These are phyloP conservation scores for Macroteleia sp. DNA, from an alignment of 2,888 invertebrate species.

Conservation along the genomic window DNA sequence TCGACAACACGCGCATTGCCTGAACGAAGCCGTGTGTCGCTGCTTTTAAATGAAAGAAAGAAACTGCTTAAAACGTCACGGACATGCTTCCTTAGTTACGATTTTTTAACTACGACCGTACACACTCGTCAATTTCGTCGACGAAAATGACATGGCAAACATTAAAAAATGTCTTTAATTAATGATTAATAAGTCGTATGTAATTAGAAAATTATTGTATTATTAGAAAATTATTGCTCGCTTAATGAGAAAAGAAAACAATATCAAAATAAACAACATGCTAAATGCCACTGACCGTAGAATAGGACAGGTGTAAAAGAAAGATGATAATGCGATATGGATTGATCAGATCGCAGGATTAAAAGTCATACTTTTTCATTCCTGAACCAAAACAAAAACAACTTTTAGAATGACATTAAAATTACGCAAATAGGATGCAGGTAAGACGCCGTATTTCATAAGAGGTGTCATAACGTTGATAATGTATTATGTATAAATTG, in stretches of 20 bases:
- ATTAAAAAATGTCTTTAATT: too few relatives aligned
- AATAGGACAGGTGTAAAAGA: conserved; percentile 9
- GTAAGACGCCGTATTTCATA: conserved; percentile 2
- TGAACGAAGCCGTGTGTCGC: conserved; percentile 6
- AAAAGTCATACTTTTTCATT: background rate
- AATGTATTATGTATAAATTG: conserved; percentile 8
- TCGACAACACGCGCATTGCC: conserved; percentile 22
- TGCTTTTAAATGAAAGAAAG: conserved; percentile 28
- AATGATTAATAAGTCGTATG: too few relatives aligned
- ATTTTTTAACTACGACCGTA: too few relatives aligned
- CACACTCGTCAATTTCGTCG: too few relatives aligned
- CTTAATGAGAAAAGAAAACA: background rate
- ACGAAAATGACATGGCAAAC: too few relatives aligned
- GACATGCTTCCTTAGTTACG: conserved; percentile 10
- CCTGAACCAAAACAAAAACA: conserved; percentile 1
- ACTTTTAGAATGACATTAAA: conserved; percentile 5
- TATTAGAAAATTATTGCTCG: conserved; percentile 2
- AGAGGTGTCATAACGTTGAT: conserved; percentile 14
- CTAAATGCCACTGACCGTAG: conserved; percentile 6
- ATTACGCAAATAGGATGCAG: conserved; percentile 9
- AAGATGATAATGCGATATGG: background rate
- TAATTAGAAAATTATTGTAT: too few relatives aligned
- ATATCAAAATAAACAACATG: conserved; percentile 19
- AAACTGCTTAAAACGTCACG: conserved; percentile 18
- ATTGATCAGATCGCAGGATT: background rate